Conservation (phyloP, 2,888 invertebrate genomes). For the Kuschelorhynchus macadamiae region DNA sequence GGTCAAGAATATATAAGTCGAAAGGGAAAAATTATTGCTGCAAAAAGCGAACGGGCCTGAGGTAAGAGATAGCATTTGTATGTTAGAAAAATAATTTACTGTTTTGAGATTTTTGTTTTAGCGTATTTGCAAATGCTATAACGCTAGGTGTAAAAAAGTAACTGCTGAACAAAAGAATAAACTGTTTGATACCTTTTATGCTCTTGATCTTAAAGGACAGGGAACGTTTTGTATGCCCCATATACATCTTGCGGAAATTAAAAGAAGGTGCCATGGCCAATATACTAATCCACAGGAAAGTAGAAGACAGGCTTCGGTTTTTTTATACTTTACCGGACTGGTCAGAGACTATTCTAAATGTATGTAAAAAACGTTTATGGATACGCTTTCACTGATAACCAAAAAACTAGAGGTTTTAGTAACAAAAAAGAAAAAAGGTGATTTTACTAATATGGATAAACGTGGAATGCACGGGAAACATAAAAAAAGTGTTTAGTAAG, state of each 20-base stretch:
- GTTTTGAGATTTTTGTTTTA: conserved; percentile 12
- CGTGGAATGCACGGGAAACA: conserved; percentile 26
- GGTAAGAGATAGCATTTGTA: conserved; percentile 14
- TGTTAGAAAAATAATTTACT: conserved; percentile 1
- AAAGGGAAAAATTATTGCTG: conserved; percentile 16
- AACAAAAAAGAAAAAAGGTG: conserved; percentile 32
- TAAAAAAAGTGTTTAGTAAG: conserved; percentile 14
- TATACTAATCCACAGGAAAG: conserved; percentile 21
- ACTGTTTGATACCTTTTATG: conserved; percentile 22
- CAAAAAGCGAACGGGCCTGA: conserved; percentile 18
- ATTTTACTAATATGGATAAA: conserved; percentile 21
- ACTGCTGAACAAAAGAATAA: conserved; percentile 19
- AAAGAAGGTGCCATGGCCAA: conserved; percentile 16
- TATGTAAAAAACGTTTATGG: conserved; percentile 22
- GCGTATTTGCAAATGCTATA: conserved; percentile 13
- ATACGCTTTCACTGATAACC: too few relatives aligned
- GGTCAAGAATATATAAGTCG: conserved; percentile 9
- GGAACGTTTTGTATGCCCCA: conserved; percentile 28
- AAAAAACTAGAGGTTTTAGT: too few relatives aligned
- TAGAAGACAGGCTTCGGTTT: conserved; percentile 17
- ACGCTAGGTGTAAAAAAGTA: conserved; percentile 13
- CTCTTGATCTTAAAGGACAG: conserved; percentile 9
- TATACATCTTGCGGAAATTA: conserved; percentile 11
- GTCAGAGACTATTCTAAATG: conserved; percentile 23
- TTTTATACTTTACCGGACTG: conserved; percentile 25